A percentile compares a stretch with the other conserved stretches of the same genome.
These are phyloP conservation scores for Ctenopoma multispine DNA, from an alignment of 2,797 vertebrate genomes.

Conservation along the genomic window DNA sequence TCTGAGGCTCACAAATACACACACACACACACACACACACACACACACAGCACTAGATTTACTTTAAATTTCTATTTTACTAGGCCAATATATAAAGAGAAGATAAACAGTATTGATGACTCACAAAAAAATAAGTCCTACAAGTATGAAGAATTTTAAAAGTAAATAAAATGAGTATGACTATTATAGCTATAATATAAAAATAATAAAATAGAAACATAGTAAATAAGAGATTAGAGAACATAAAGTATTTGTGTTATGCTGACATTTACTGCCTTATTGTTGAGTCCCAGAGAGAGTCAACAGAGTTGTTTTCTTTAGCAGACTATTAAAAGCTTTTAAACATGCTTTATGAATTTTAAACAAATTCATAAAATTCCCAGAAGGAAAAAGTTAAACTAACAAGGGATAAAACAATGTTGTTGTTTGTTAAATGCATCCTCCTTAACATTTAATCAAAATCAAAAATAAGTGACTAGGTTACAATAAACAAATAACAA, in stretches of 20 bases:
- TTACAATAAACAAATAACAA: slow-evolving; percentile 1
- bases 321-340: slow-evolving; percentile 7
- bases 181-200: neutral
- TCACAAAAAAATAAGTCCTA: neutral
- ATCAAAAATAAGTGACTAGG: slow-evolving; percentile 13
- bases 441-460: slow-evolving; percentile 8
- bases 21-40: slow-evolving; percentile 38
- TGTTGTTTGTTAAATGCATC: neutral
- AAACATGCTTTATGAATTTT: neutral
- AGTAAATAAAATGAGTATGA: neutral
- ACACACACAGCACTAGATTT: slow-evolving; percentile 34
- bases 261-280: too few relatives aligned
- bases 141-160: neutral
- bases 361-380: neutral
- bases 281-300: neutral
- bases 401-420: neutral
- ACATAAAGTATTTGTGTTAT: too few relatives aligned
- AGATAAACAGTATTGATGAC: neutral
- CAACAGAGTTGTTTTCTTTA: neutral
- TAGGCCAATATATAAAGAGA: neutral
- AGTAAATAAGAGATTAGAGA: too few relatives aligned
- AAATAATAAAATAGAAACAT: neutral
- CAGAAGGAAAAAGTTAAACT: neutral
- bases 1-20: slow-evolving; percentile 64
- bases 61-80: slow-evolving; percentile 9